phyloP scores from a whole-genome alignment of 2,113 vertebrate genomes.

The Trichomycterus rosablanca region DNA sequence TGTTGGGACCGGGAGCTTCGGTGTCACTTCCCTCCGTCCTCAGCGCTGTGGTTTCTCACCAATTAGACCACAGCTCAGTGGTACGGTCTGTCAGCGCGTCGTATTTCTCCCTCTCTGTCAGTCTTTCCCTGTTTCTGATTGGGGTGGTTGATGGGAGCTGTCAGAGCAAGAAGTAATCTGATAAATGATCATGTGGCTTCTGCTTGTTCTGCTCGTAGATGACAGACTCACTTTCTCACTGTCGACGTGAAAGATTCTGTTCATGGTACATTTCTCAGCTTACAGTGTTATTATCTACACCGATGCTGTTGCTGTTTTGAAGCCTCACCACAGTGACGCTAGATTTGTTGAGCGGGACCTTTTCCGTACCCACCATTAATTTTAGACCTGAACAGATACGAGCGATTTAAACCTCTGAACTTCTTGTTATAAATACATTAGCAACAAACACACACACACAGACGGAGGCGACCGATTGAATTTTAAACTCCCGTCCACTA shows the following conservation, averaged over 20 bases:
- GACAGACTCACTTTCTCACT: not conserved
- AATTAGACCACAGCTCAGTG: constrained; percentile 13
- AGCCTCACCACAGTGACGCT: too few relatives aligned
- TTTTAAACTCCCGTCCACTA: too few relatives aligned
- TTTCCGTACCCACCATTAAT: not conserved
- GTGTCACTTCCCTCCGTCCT: not conserved
- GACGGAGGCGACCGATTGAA: too few relatives aligned
- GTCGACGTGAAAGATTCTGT: not conserved
- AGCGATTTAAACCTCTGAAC: too few relatives aligned
- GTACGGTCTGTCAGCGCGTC: constrained; percentile 1
- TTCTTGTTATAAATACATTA: too few relatives aligned
- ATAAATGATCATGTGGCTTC: not conserved
- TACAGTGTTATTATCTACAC: not conserved
- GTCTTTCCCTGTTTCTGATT: not conserved
- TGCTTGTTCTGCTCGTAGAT: not conserved
- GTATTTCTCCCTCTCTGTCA: not conserved
- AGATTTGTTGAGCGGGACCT: constrained; percentile 2
- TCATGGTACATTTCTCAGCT: not conserved
- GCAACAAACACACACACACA: not conserved
- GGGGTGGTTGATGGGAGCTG: not conserved
- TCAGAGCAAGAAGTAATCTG: not conserved
- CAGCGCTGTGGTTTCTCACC: constrained; percentile 10
- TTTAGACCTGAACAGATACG: too few relatives aligned
- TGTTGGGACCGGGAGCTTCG: not conserved
- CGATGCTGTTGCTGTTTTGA: too few relatives aligned